These are phyloP conservation scores for Belonocnema kinseyi DNA, from an alignment of 1,140 invertebrate species.

Conservation along the genomic window DNA sequence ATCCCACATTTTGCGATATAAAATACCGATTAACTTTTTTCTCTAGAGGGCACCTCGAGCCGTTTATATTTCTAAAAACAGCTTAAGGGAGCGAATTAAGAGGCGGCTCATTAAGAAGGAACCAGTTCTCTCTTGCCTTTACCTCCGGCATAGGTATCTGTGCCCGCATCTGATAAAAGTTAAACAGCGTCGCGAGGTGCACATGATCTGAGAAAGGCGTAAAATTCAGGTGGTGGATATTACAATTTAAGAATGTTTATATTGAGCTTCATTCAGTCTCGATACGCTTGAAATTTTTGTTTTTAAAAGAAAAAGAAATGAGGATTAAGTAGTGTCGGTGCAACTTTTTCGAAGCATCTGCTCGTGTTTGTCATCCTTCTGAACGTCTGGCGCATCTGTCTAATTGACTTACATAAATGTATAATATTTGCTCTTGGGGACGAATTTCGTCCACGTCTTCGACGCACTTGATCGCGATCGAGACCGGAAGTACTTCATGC, in stretches of 20 bases:
- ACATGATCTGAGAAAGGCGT: conserved; percentile 9
- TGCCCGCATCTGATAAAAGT: conserved; percentile 46
- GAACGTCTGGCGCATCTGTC: conserved; percentile 55
- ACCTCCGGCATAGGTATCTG: background rate
- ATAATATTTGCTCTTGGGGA: conserved; percentile 10
- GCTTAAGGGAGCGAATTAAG: conserved; percentile 41
- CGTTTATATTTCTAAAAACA: too few species aligned
- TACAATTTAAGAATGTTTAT: background rate
- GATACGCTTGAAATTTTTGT: background rate
- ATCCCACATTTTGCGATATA: too few species aligned
- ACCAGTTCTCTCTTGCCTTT: background rate
- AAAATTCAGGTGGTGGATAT: background rate
- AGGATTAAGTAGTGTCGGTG: conserved; percentile 37
- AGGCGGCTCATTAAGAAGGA: conserved; percentile 41
- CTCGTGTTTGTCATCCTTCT: conserved; percentile 51
- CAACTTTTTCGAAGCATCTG: conserved; percentile 52
- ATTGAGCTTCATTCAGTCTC: background rate
- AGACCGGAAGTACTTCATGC: conserved; percentile 9
- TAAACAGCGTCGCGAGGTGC: conserved; percentile 32
- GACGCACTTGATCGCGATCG: conserved; percentile 2
- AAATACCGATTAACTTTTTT: too few species aligned
- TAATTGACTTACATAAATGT: conserved; percentile 45
- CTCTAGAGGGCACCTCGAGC: too few species aligned
- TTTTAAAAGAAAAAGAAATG: conserved; percentile 32
- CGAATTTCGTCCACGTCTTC: conserved; percentile 7